phyloP scores from a whole-genome alignment of 2,113 vertebrate species.

The Myanophis thanlyinensis region DNA sequence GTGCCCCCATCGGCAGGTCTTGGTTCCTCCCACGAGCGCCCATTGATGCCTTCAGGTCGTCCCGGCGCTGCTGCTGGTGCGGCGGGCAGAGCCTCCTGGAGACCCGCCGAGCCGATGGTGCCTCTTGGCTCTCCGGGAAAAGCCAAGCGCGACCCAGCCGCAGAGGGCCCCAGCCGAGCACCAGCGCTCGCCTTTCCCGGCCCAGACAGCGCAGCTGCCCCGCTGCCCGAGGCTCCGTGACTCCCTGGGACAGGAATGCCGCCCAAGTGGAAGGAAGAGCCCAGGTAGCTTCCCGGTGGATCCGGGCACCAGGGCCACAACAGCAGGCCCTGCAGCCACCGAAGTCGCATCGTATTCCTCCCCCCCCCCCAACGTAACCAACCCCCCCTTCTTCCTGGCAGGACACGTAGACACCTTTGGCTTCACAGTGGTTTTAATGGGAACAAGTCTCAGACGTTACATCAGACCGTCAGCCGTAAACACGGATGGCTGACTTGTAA shows the following conservation, averaged over 20 bases:
- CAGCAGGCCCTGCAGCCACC: background rate
- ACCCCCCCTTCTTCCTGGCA: background rate
- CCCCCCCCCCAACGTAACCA: no score
- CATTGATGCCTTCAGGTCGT: background rate
- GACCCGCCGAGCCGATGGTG: background rate
- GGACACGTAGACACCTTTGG: conserved; percentile 59
- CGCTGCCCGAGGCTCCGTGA: background rate
- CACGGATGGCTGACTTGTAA: conserved; percentile 60
- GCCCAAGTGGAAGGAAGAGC: background rate
- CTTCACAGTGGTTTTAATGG: conserved; percentile 92
- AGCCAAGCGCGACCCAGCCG: no score
- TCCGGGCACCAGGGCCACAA: no score
- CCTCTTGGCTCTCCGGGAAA: no score
- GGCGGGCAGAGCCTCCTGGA: no score
- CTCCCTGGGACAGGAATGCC: background rate
- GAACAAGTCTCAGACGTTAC: conserved; percentile 78
- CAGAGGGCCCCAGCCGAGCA: background rate
- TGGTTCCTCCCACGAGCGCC: background rate
- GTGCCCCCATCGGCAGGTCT: background rate
- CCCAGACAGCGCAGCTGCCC: background rate
- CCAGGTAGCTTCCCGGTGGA: background rate
- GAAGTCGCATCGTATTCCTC: fast-evolving
- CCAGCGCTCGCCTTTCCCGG: no score
- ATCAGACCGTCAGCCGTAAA: conserved; percentile 66
- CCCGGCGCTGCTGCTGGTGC: no score